Conservation (phyloP, 2,113 vertebrate genomes). For the Varanus komodoensis region DNA sequence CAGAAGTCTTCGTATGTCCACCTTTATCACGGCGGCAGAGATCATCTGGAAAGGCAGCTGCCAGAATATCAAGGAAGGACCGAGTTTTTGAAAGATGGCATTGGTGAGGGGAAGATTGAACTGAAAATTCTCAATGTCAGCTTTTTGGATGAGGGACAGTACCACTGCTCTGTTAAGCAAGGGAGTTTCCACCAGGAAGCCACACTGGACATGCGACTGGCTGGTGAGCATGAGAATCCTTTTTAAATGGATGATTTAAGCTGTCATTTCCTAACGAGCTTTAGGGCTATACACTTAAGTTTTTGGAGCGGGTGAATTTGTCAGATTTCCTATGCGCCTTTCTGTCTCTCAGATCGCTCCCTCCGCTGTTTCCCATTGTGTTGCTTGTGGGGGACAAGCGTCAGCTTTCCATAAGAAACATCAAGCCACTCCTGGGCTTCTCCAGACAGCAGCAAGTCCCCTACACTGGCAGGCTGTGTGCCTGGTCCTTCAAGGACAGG, state of each 20-base stretch:
- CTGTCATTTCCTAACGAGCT: neutral
- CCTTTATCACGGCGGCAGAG: constrained; percentile 44
- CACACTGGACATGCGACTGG: constrained; percentile 38
- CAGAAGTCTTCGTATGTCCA: constrained; percentile 44
- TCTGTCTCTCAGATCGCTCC: neutral
- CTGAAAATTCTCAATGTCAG: constrained; percentile 49
- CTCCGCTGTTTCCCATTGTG: neutral
- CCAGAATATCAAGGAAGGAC: constrained; percentile 56
- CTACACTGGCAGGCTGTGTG: too few species aligned
- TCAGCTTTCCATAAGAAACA: neutral
- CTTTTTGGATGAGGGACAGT: constrained; percentile 51
- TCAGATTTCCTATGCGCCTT: neutral
- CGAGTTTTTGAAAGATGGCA: constrained; percentile 43
- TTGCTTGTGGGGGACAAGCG: neutral
- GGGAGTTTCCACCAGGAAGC: constrained; percentile 55
- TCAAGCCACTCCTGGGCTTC: neutral
- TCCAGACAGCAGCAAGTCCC: neutral
- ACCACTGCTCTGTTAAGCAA: constrained; percentile 66
- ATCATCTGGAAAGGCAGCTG: constrained; percentile 61
- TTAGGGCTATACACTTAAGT: neutral
- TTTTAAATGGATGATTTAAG: neutral
- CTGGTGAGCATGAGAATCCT: constrained; percentile 33
- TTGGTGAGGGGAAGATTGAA: constrained; percentile 40
- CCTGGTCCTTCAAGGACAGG: neutral
- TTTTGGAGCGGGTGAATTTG: neutral